phyloP scores from a whole-genome alignment of 1,140 invertebrate species.

The Rhyzopertha dominica region DNA sequence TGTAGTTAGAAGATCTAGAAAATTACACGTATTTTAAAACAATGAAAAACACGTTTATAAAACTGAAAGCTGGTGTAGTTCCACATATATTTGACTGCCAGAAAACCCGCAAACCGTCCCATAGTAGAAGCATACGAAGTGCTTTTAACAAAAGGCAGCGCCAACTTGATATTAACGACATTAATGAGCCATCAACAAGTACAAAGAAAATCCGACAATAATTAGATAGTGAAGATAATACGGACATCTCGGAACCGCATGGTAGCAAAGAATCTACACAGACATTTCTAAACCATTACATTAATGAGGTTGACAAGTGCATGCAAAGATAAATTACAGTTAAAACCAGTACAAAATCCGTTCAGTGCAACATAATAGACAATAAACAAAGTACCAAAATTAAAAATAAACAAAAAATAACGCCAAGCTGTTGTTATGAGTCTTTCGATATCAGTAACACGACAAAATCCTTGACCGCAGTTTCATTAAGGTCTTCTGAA shows the following conservation, averaged over 20 bases:
- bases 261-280: not conserved
- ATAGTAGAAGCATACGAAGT: not conserved
- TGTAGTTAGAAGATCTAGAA: slow-evolving; percentile 1
- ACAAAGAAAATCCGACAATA: not conserved
- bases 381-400: not conserved
- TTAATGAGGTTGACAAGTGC: not conserved
- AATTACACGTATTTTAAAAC: slow-evolving; percentile 3
- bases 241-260: too few species aligned
- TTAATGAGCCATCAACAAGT: not conserved
- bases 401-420: not conserved
- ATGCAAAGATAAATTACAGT: not conserved
- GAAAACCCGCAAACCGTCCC: not conserved
- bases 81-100: slow-evolving; percentile 6
- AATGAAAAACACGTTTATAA: not conserved
- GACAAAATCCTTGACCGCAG: not conserved
- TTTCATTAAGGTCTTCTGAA: too few species aligned
- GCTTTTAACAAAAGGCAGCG: slow-evolving; percentile 1
- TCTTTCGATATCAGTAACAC: not conserved
- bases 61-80: not conserved
- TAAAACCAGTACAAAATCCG: not conserved
- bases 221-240: too few species aligned
- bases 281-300: not conserved
- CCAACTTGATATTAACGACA: not conserved
- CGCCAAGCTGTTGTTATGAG: not conserved
- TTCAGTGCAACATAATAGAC: not conserved